A percentile compares a stretch with the other conserved stretches of the same genome.
Conservation (phyloP, 2,113 vertebrate species). For the Theropithecus gelada region DNA sequence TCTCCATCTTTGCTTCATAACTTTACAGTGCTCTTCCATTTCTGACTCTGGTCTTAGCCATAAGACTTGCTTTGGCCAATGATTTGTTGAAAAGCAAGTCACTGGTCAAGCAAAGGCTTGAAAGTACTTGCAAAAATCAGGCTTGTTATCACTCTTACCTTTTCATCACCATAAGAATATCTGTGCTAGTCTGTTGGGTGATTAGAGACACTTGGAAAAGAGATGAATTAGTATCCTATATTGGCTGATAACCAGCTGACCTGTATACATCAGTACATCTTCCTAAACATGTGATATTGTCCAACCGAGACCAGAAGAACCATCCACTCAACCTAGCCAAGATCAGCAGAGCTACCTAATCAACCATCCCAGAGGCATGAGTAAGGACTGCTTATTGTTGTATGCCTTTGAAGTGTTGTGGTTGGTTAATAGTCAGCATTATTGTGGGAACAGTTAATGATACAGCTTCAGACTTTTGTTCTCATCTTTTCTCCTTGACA, state of each 20-base stretch:
- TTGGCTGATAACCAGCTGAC: not conserved
- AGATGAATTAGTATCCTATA: not conserved
- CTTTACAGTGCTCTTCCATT: not conserved
- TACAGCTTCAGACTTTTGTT: not conserved
- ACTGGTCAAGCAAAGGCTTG: not conserved
- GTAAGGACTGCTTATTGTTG: not conserved
- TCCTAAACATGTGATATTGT: not conserved
- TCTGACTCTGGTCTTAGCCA: not conserved
- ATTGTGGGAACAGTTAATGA: not conserved
- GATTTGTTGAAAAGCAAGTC: not conserved
- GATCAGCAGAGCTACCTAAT: not conserved
- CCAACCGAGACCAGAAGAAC: not conserved
- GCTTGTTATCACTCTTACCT: constrained; percentile 13
- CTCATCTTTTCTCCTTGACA: constrained; percentile 56
- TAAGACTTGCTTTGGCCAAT: not conserved
- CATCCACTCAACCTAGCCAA: not conserved
- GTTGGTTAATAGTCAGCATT: not conserved
- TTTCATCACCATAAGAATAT: not conserved
- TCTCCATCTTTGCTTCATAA: not conserved
- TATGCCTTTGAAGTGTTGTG: not conserved
- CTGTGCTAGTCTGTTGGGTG: not conserved
- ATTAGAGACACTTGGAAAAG: not conserved
- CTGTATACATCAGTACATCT: not conserved
- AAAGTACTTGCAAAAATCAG: not conserved
- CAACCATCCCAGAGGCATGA: not conserved